phyloP scores from a whole-genome alignment of 2,797 vertebrate genomes.

The Apodemus agrarius region DNA sequence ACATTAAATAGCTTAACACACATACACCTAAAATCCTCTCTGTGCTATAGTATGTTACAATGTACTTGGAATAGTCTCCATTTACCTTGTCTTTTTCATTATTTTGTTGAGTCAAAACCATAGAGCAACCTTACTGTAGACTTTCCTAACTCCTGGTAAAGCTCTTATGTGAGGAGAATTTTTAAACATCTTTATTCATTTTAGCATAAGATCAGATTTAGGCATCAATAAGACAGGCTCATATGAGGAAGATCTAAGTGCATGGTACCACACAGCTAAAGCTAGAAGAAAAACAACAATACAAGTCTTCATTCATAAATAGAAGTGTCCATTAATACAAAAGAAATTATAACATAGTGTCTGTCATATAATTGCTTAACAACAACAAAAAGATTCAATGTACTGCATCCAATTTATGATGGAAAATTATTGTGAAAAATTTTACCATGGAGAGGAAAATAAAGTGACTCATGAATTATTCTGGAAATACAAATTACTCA shows the following conservation, averaged over 20 bases:
- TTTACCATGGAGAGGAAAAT: not conserved
- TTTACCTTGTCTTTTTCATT: not conserved
- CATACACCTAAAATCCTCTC: not conserved
- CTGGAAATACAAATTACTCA: not conserved
- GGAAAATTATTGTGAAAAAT: not conserved
- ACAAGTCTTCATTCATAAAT: not conserved
- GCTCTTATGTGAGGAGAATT: not conserved
- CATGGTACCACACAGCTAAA: not conserved
- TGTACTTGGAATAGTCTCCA: slow-evolving; percentile 4
- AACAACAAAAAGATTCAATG: not conserved
- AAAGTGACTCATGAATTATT: not conserved
- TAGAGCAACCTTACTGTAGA: not conserved
- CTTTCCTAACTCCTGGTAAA: slow-evolving; percentile 9
- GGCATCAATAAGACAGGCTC: not conserved
- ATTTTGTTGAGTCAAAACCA: slow-evolving; percentile 29
- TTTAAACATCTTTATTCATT: not conserved
- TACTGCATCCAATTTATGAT: not conserved
- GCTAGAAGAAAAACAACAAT: not conserved
- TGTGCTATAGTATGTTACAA: not conserved
- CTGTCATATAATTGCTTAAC: not conserved
- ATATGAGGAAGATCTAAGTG: not conserved
- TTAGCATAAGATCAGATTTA: slow-evolving; percentile 5
- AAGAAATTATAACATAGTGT: not conserved
- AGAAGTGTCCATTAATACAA: not conserved
- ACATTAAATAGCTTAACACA: not conserved